phyloP scores from a whole-genome alignment of 2,888 invertebrate genomes.

The Congeria kusceri region DNA sequence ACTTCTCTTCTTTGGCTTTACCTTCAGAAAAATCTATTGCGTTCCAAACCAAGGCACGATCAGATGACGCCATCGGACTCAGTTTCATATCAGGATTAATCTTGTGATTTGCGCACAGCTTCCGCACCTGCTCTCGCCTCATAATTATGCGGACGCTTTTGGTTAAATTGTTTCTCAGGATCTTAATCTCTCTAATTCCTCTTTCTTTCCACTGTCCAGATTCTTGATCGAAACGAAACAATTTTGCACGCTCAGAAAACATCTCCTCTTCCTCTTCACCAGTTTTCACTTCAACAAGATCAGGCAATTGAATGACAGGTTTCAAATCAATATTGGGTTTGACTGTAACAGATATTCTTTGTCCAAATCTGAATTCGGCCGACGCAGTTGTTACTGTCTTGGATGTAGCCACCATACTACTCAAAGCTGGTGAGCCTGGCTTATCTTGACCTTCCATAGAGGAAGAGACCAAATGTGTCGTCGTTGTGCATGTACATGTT shows the following conservation, averaged over 20 bases:
- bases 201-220: conserved; percentile 97
- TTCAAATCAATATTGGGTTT: conserved; percentile 88
- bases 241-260: conserved; percentile 93
- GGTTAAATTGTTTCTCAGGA: conserved; percentile 87
- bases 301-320: conserved; percentile 93
- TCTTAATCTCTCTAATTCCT: conserved; percentile 93
- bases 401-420: conserved; percentile 53
- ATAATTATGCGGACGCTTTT: conserved; percentile 91
- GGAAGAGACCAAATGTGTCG: background rate
- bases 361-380: conserved; percentile 42
- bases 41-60: conserved; percentile 87
- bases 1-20: conserved; percentile 89
- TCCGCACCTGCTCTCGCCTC: conserved; percentile 95
- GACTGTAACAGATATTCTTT: conserved; percentile 48
- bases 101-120: conserved; percentile 96
- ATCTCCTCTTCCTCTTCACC: conserved; percentile 96
- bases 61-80: conserved; percentile 87
- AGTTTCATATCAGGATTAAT: conserved; percentile 92
- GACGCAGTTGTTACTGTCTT: conserved; percentile 41
- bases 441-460: conserved; percentile 22
- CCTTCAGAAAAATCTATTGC: conserved; percentile 93
- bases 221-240: conserved; percentile 90
- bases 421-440: conserved; percentile 46
- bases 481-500: conserved; percentile 19
- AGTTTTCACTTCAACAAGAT: conserved; percentile 92